Evolutionary conservation across 2,797 vertebrate genomes (phyloP), one percentile per base, ranked within the genome.

Genomic region (Acridotheres tristis): DNA sequence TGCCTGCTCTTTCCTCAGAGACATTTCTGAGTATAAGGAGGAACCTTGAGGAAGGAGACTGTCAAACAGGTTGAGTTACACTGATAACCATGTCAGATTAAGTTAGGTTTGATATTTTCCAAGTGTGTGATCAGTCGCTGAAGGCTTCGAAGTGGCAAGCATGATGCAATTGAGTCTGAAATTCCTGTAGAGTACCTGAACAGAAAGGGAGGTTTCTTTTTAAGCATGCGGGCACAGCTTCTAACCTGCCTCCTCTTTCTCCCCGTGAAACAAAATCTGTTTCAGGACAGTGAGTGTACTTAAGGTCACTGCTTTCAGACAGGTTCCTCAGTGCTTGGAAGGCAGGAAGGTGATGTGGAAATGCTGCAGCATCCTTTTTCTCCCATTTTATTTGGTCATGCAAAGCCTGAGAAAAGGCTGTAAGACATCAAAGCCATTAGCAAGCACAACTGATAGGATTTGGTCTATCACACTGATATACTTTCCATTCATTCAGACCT

Each of bases 71-170:
- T 74, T 83, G 86, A 93, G 67, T 82, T 93, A 40, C 40, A 71
- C 38, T 27, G 55, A 86, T 90, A 84, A 69, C 17, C 2, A 0
- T 32, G 94, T 76, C 71, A 67, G 57, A 30, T 72, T 87, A 59
- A 83, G 62, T 93, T 84, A 91, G 18, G 12, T 83, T 80, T 95
- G 79, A 38, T 94, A 69, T 80, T 88, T 96, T 94, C 87, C 68
- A 89, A 90, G 65, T 48, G 30, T 89, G 50, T 8, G 13, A 83
- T 91, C 68, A 81, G 72, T 62, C 0, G 1, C 75, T 94, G 75
- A 95, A 85, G 90, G 84, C 72, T 89, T 90, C 89, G 75, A 94
- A 91, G 73, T 68, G 66, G 78, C 84, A 92, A 95, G 51, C 9
- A 0, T 72, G 66, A 92, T 88, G 45, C 72, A 88, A 80, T 62